Base-by-base conservation (phyloP, 2,888 invertebrate species). In the Microplitis deprimator region DNA sequence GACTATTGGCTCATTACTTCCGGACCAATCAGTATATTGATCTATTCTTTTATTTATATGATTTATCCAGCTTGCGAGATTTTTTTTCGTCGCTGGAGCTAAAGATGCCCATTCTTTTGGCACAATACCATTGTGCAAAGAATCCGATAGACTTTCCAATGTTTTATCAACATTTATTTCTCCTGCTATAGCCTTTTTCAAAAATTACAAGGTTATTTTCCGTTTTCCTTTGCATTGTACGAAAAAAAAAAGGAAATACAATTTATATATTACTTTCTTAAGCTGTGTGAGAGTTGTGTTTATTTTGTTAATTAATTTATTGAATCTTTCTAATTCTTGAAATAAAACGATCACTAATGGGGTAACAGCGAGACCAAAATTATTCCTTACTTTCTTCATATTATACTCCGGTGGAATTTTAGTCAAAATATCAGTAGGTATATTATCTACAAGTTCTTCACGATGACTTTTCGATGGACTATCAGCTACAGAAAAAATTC, bases 161-260 rank as follows among this genome's bases (percentile, higher is more conserved):
- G 94, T 91, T 20, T 93, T 92, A 89, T 97, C 96, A 97, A 98
- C 97, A 70, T 97, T 97, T 82, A 97, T 96, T 91, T 97, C 97
- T 50, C 98, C 98, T 4, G 95, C 95, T 76, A 98, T 91, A 0
- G 97, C 97, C 92, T 94, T 60, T 61, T 41, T 6, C 17, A 41
- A 13, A 29, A 67, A 16, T 5, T 41, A 59, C 17, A 20, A 8
- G 8, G 60, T 50, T 39, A 17, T 39, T n/a, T 7, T 71, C 1
- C 1, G 38, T 5, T 4, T 29, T 29, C n/a, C 4, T 29, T 29
- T 29, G 4, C 3, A 4, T 29, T 29, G 4, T 2, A 29, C 29
- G 29, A 29, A 29, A 29, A 29, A 29, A 4, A 29, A 29, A 29
- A 20, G 20, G 20, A 20, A 29, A 29, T 3, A 29, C 4, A 29